phyloP scores from a whole-genome alignment of 2,888 invertebrate genomes.

The Drosophila siamana region DNA sequence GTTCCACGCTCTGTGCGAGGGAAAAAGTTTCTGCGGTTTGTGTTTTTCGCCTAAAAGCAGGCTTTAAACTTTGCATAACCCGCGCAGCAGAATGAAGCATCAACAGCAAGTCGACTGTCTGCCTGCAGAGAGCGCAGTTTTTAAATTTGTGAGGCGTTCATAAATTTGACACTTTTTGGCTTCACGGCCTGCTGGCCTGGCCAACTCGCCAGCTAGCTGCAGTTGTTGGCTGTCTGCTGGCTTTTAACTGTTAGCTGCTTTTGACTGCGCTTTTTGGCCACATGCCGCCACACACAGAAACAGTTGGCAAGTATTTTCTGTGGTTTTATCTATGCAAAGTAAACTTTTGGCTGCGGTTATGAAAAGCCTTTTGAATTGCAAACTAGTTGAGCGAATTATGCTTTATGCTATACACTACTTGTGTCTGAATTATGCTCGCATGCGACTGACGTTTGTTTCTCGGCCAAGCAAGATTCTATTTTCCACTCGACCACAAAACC shows the following conservation, averaged over 20 bases:
- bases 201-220: background rate
- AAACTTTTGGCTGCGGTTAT: constrained; percentile 69
- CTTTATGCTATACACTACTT: background rate
- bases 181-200: constrained; percentile 31
- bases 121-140: constrained; percentile 48
- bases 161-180: constrained; percentile 80
- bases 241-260: constrained; percentile 29
- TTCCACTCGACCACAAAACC: constrained; percentile 5
- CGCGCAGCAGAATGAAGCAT: constrained; percentile 18
- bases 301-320: constrained; percentile 73
- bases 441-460: constrained; percentile 16
- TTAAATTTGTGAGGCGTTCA: constrained; percentile 76
- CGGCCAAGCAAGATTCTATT: background rate
- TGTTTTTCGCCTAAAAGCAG: constrained; percentile 73
- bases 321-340: constrained; percentile 77
- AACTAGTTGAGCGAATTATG: constrained; percentile 51
- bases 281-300: constrained; percentile 27
- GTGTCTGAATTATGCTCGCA: constrained; percentile 2
- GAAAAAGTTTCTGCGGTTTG: constrained; percentile 65
- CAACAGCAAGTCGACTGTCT: background rate
- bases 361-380: constrained; percentile 48
- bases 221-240: constrained; percentile 17
- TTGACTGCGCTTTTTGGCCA: constrained; percentile 44
- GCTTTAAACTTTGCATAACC: constrained; percentile 71
- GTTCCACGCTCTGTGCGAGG: constrained; percentile 15